phyloP scores from a whole-genome alignment of 2,888 invertebrate species.

The Cordylochernes scorpioides region DNA sequence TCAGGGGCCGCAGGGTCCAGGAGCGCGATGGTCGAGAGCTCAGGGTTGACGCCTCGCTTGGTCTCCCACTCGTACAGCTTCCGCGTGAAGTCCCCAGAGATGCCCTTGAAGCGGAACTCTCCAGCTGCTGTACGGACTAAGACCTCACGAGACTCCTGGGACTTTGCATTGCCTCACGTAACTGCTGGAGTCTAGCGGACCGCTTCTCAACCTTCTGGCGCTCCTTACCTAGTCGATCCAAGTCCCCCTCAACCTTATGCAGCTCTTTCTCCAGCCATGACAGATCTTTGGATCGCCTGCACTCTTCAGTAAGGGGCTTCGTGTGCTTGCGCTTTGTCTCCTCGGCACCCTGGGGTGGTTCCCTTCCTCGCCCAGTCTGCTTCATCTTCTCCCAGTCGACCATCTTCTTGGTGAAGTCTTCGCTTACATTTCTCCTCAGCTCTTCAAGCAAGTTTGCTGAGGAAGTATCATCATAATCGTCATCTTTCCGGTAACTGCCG shows the following conservation, averaged over 20 bases:
- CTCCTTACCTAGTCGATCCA: conserved; percentile 32
- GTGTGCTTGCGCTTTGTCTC: conserved; percentile 6
- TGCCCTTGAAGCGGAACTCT: conserved; percentile 54
- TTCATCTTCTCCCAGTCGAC: conserved; percentile 45
- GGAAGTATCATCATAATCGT: no score
- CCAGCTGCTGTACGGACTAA: conserved; percentile 54
- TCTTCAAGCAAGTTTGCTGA: no score
- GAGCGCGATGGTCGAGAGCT: conserved; percentile 53
- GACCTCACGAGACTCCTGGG: conserved; percentile 33
- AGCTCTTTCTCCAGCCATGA: conserved; percentile 33
- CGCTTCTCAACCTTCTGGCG: conserved; percentile 35
- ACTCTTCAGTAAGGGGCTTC: conserved; percentile 5
- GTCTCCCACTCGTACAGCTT: conserved; percentile 78
- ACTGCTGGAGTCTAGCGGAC: conserved; percentile 34
- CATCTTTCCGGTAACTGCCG: no score
- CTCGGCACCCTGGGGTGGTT: conserved; percentile 1
- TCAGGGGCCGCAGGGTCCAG: conserved; percentile 28
- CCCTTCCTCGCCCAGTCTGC: conserved; percentile 3
- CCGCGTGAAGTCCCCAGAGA: conserved; percentile 61
- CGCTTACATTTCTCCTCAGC: conserved; percentile 34
- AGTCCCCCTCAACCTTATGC: conserved; percentile 33
- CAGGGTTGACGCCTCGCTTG: conserved; percentile 52
- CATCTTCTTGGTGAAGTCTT: conserved; percentile 54
- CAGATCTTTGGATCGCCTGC: conserved; percentile 16
- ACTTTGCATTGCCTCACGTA: conserved; percentile 30